Conservation (phyloP, 2,797 vertebrate genomes). For the Parambassis ranga region DNA sequence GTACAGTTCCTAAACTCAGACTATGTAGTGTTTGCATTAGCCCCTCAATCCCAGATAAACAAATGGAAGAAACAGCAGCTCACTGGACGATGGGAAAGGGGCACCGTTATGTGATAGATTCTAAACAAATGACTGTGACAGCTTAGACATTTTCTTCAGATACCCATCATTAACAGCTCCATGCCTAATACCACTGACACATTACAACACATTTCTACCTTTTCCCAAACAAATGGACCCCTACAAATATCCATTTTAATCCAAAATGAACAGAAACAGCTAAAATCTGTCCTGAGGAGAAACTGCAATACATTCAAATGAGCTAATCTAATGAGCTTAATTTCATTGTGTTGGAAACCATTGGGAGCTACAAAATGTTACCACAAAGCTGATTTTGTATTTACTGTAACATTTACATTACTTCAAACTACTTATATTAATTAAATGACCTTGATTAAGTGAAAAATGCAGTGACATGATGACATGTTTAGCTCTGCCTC, state of each 20-base stretch:
- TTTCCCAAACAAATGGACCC: too few species aligned
- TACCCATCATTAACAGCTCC: background rate
- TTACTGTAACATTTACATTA: slow-evolving; percentile 20
- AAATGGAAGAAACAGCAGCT: too few species aligned
- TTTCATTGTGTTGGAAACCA: slow-evolving; percentile 38
- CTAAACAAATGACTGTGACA: too few species aligned
- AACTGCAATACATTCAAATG: slow-evolving; percentile 51
- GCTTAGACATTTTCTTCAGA: background rate
- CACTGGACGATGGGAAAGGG: too few species aligned
- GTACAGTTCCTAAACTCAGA: too few species aligned
- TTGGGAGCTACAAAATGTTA: slow-evolving; percentile 36
- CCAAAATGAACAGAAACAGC: slow-evolving; percentile 15
- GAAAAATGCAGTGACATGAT: too few species aligned
- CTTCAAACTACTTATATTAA: background rate
- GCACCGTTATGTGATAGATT: too few species aligned
- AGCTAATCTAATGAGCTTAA: slow-evolving; percentile 49
- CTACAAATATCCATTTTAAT: background rate
- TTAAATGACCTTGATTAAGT: background rate
- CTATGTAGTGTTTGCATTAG: too few species aligned
- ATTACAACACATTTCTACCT: slow-evolving; percentile 1
- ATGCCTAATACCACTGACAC: background rate
- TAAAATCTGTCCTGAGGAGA: slow-evolving; percentile 8
- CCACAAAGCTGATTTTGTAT: slow-evolving; percentile 50
- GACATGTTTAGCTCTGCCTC: too few species aligned
- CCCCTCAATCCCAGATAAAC: too few species aligned